A percentile compares a stretch with the other conserved stretches of the same genome.
These are phyloP conservation scores for Apogon talboti DNA, from an alignment of 2,797 vertebrate genomes.

Conservation along the genomic window DNA sequence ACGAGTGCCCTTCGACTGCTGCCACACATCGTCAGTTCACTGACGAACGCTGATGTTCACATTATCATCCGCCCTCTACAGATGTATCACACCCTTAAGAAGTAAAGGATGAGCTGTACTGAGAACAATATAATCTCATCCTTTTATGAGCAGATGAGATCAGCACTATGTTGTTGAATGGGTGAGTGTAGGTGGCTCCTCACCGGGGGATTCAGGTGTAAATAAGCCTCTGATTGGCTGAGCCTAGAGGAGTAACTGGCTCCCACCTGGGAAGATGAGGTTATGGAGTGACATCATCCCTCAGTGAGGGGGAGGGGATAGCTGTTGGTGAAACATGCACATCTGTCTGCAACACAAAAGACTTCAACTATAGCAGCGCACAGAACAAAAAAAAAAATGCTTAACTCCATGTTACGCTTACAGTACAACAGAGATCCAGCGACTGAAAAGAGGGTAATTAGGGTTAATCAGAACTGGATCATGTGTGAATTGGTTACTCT, in stretches of 20 bases:
- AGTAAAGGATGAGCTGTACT: slow-evolving; percentile 23
- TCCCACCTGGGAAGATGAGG: slow-evolving; percentile 49
- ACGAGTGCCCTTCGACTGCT: neutral
- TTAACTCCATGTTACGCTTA: neutral
- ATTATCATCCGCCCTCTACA: slow-evolving; percentile 16
- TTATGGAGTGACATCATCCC: slow-evolving; percentile 52
- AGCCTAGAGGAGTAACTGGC: slow-evolving; percentile 19
- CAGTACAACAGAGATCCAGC: neutral
- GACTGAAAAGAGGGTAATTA: slow-evolving; percentile 15
- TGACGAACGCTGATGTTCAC: slow-evolving; percentile 11
- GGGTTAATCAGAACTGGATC: slow-evolving; percentile 10
- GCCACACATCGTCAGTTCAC: neutral
- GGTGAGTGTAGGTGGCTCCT: neutral
- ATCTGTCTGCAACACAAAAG: slow-evolving; percentile 43
- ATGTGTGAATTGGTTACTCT: no score
- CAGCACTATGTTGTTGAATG: slow-evolving; percentile 13
- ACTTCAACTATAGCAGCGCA: neutral
- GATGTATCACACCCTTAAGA: neutral
- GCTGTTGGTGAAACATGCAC: slow-evolving; percentile 25
- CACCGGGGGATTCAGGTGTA: slow-evolving; percentile 28
- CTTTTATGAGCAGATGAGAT: slow-evolving; percentile 46
- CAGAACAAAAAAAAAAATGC: neutral
- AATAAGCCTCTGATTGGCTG: slow-evolving; percentile 59
- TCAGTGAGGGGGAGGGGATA: slow-evolving; percentile 3
- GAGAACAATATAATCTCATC: slow-evolving; percentile 22